Evolutionary conservation across 1,140 invertebrate species (phyloP), one percentile per base, ranked within the genome.

Genomic region (Andricus grossulariae): DNA sequence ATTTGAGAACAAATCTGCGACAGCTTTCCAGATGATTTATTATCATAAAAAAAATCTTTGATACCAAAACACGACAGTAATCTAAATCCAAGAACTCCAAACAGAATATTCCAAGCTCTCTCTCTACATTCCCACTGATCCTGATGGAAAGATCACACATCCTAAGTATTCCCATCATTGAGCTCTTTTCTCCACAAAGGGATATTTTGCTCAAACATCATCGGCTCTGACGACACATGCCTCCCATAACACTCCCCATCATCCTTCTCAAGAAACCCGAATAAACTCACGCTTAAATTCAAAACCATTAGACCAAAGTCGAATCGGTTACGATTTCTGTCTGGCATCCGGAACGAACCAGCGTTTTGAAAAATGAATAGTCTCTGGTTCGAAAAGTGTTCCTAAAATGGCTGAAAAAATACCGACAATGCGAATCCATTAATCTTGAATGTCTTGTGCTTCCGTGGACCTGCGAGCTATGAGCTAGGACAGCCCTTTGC

Each of bases 331-430:
- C 82, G 82, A 86, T 84, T 86, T 73, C 80, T 82, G 81, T 83
- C 79, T 82, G 77, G 76, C 81, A 82, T 79, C 74, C 73, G 75
- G 73, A 84, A 83, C 80, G 80, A 81, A 80, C 79, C 78, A 83
- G 72, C 82, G 81, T 86, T 86, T 86, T 87, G 86, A 87, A 87
- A 87, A 86, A 87, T 87, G 86, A 86, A 80, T 79, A 57, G 76
- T 83, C 76, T 57, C 80, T 86, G 80, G 83, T 86, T 82, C 81
- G 83, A 87, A 86, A 86, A 87, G 86, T 87, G 85, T 81, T 84
- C 81, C 82, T 85, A 86, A 87, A 87, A 86, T 83, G 84, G 83
- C 76, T 85, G 85, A 87, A 87, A 87, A 87, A 87, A 87, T 85
- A 85, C 85, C 83, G 84, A 86, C 86, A 87, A 87, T 87, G 82